Evolutionary conservation across 2,797 vertebrate genomes (phyloP), one percentile per base, ranked within the genome.

Genomic region (Gymnopithys bicolor): DNA sequence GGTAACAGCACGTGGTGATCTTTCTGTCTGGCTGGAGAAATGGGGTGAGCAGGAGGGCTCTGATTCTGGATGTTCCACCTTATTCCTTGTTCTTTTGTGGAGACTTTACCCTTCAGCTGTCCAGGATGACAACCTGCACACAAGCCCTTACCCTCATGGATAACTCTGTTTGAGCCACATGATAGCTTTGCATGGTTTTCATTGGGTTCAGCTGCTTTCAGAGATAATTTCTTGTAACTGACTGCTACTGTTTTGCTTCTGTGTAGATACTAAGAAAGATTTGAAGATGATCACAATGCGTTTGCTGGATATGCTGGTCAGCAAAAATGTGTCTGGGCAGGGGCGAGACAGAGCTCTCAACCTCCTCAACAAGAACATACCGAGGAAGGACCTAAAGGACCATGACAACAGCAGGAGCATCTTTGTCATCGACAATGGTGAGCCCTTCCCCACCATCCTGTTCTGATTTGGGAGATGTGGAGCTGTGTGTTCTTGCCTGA

Each of bases 311-410:
- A 99, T 99, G 99, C 96, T 99, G 90, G 95, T 93, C 35, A 99
- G 97, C 93, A 99, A 98, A 95, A 99, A 98, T 28, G 99, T 99
- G 9, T 99, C 99, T 28, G 99, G 99, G 63, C 98, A 99, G 60
- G 99, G 99, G 46, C 98, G 99, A 96, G 99, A 99, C 94, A 98
- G 98, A 96, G 99, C 99, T 5, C 98, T 99, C 75, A 99, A 99
- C 96, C 98, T 99, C 35, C 98, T 99, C 91, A 98, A 97, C 94
- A 99, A 98, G 96, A 99, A 99, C 13, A 98, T 99, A 41, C 99
- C 99, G 3, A 98, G 99, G 87, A 98, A 97, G 79, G 94, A 98
- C 93, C 98, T 98, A 58, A 98, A 97, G 81, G 96, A 97, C 32
- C 96, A 68, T 0, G 98, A 99, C 95, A 97, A 99, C 96, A 98